Base-by-base conservation (phyloP, 2,888 invertebrate genomes). In the Apomyelois bistriatella region DNA sequence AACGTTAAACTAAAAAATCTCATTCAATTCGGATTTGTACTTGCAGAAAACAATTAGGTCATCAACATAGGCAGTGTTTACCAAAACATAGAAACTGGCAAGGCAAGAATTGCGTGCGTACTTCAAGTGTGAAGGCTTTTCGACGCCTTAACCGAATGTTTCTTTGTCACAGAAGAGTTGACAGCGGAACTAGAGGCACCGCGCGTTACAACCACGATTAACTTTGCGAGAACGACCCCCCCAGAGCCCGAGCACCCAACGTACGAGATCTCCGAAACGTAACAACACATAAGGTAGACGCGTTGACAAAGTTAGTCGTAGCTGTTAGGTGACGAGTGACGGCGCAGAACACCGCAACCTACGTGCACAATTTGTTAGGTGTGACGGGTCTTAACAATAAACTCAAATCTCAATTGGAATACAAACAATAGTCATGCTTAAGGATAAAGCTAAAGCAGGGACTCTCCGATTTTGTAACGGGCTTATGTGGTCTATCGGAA, bases 1-100 rank as follows among this genome's bases (percentile, higher is more conserved):
- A 83, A 82, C 80, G 86, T 88, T 85, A 88, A 83, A 84, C 83
- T 88, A 83, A 80, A 80, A 84, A 87, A 87, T 86, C 81, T 88
- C 88, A 87, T 86, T 89, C 86, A 85, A 82, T 81, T 88, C 79
- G 85, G 86, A 88, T 89, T 90, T 90, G 89, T 90, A 90, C 89
- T 90, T 84, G 87, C 88, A 86, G 76, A 82, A 85, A 83, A 82
- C 68, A 83, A 46, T 82, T 81, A 81, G 80, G 77, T 82, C 79
- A 75, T 76, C 74, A 83, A 79, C 75, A 80, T 79, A 80, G 86
- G 85, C 85, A 82, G 82, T 86, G 82, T 82, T 72, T 79, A 74
- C 78, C 76, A 85, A 82, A 87, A 87, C 88, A 89, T 89, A 89
- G 88, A 89, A 81, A 87, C 88, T 82, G 89, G 89, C 89, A 88